Conservation (phyloP, 2,113 vertebrate genomes). For the Arenaria interpres region DNA sequence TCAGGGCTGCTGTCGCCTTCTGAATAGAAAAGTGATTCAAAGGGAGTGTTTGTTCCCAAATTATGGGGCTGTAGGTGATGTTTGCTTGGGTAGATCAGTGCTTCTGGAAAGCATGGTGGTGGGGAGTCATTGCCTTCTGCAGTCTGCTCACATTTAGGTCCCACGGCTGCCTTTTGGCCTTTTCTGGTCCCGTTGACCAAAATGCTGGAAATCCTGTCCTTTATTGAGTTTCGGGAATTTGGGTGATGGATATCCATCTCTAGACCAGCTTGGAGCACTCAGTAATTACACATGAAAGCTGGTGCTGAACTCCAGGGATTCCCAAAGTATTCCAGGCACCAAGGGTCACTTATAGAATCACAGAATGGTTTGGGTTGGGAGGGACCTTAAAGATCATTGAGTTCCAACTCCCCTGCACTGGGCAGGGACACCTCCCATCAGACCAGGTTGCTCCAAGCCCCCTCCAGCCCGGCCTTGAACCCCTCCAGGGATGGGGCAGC, state of each 20-base stretch:
- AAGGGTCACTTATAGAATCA: neutral
- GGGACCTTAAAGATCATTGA: rapidly evolving
- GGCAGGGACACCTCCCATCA: neutral
- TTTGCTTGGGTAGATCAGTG: rapidly evolving
- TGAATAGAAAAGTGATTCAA: neutral
- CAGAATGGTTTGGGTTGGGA: neutral
- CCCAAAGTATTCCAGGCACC: neutral
- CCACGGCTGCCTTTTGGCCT: rapidly evolving
- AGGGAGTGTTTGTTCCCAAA: neutral
- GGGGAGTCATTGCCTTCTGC: neutral
- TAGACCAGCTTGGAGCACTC: neutral
- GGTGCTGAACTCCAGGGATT: neutral
- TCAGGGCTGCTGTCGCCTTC: neutral
- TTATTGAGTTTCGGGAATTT: neutral
- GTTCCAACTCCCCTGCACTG: rapidly evolving
- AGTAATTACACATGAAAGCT: neutral
- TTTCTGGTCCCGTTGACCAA: too few relatives aligned
- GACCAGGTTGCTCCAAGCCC: rapidly evolving
- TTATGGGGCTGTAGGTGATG: neutral
- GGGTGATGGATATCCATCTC: neutral
- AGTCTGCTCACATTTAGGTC: neutral
- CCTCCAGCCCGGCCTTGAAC: rapidly evolving
- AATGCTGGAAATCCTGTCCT: neutral
- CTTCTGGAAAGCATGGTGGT: neutral
- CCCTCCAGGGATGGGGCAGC: neutral